These are phyloP conservation scores for Spongilla lacustris DNA, from an alignment of 37 sponge, comb jelly and placozoan genomes.

Conservation along the genomic window DNA sequence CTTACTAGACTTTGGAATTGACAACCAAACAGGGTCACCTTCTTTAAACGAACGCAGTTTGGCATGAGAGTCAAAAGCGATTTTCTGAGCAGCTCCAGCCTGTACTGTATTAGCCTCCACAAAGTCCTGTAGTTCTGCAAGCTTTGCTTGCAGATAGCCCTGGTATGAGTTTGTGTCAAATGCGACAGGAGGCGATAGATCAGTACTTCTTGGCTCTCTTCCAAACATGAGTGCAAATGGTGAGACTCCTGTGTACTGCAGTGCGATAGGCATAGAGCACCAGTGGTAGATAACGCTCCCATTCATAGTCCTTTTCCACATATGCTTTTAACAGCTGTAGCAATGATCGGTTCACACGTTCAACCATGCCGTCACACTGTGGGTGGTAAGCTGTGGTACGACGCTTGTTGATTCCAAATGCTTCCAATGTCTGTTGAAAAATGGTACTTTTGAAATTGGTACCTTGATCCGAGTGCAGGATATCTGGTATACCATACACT, in stretches of 20 bases:
- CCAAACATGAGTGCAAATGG: constrained; percentile 72
- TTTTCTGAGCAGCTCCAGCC: constrained; percentile 27
- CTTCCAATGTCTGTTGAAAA: constrained; percentile 15
- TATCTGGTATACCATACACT: constrained; percentile 17
- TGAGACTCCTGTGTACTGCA: constrained; percentile 40
- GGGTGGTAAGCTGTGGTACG: constrained; percentile 58
- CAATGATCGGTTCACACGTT: constrained; percentile 49
- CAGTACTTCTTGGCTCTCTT: constrained; percentile 1
- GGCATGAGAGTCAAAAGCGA: constrained; percentile 16
- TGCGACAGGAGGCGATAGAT: neutral
- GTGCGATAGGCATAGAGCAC: constrained; percentile 50
- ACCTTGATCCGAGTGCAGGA: constrained; percentile 64
- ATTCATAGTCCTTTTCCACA: constrained; percentile 38
- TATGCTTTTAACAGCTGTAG: constrained; percentile 55
- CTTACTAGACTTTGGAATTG: constrained; percentile 61
- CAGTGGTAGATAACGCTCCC: constrained; percentile 68
- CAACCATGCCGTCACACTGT: constrained; percentile 73
- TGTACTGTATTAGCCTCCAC: constrained; percentile 22
- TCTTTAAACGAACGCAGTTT: constrained; percentile 7
- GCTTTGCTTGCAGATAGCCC: constrained; percentile 9
- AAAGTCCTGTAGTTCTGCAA: constrained; percentile 45
- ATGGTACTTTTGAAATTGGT: constrained; percentile 58
- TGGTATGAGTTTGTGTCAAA: constrained; percentile 37
- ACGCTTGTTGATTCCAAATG: constrained; percentile 49
- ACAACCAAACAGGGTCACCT: constrained; percentile 67